These are phyloP conservation scores for Caenorhabditis becei DNA, from an alignment of 2,888 invertebrate species.

Conservation along the genomic window DNA sequence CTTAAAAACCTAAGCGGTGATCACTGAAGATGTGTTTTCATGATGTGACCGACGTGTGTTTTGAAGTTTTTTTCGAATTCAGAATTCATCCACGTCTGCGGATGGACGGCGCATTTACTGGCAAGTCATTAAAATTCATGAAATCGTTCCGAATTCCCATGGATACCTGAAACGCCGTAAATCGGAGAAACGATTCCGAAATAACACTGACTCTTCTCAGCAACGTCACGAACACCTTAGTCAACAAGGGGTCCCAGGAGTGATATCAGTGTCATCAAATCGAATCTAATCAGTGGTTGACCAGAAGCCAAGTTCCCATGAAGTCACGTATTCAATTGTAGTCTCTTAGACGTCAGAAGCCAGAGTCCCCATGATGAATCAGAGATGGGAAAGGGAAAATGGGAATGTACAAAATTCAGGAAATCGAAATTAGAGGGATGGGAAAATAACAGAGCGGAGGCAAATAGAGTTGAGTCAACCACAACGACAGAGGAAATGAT, in stretches of 20 bases:
- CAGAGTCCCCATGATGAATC: slow-evolving; percentile 29
- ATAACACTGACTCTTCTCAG: background rate
- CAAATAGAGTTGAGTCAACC: slow-evolving; percentile 35
- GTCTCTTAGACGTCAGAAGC: background rate
- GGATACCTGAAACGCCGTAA: background rate
- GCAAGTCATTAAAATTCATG: slow-evolving; percentile 1
- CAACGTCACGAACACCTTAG: background rate
- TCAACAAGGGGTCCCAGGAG: background rate
- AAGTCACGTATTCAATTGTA: background rate
- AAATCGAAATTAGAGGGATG: slow-evolving; percentile 30
- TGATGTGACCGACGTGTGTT: slow-evolving; percentile 1
- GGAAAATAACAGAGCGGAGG: slow-evolving; percentile 6
- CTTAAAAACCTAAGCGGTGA: background rate
- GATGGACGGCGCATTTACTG: background rate
- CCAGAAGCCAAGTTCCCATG: background rate
- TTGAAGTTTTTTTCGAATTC: background rate
- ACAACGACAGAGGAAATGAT: background rate
- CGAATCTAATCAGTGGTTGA: background rate
- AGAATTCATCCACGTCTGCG: background rate
- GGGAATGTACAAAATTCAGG: slow-evolving; percentile 10
- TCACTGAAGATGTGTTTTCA: slow-evolving; percentile 7
- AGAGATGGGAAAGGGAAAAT: no score
- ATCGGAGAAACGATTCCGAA: background rate
- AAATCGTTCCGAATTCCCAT: slow-evolving; percentile 7
- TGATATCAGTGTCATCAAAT: background rate